Percentiles rank a stretch among this genome's conserved stretches.
phyloP scores from a whole-genome alignment of 2,113 vertebrate genomes.

The Xerus inauris region DNA sequence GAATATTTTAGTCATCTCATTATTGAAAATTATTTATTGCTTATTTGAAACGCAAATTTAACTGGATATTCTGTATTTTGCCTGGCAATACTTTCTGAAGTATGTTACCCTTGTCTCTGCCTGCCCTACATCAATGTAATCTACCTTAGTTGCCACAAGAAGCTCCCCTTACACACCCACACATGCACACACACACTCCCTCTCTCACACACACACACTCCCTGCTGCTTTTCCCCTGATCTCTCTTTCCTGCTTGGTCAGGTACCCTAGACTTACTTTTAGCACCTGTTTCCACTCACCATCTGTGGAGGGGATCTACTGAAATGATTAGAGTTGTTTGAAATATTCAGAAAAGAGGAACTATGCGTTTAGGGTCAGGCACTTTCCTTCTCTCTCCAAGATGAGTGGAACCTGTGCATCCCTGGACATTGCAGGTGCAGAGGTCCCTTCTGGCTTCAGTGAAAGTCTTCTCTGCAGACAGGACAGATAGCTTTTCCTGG shows the following conservation, averaged over 20 bases:
- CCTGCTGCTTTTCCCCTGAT: neutral
- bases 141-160: neutral
- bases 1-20: neutral
- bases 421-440: neutral
- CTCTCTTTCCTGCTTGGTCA: neutral
- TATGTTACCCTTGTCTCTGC: neutral
- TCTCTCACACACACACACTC: neutral
- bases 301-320: too few species aligned
- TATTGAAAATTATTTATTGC: neutral
- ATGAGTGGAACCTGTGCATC: neutral
- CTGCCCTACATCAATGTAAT: neutral
- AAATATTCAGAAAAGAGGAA: neutral
- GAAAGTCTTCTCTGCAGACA: neutral
- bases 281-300: neutral
- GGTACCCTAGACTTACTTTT: neutral
- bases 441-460: neutral
- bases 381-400: neutral
- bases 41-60: neutral
- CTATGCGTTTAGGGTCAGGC: neutral
- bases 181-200: rapidly evolving
- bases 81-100: neutral
- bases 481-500: neutral
- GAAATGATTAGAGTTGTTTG: neutral
- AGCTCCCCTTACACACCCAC: neutral
- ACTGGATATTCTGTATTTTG: neutral